Base-by-base conservation (phyloP, 2,888 invertebrate species). In the Harmothoe impar region DNA sequence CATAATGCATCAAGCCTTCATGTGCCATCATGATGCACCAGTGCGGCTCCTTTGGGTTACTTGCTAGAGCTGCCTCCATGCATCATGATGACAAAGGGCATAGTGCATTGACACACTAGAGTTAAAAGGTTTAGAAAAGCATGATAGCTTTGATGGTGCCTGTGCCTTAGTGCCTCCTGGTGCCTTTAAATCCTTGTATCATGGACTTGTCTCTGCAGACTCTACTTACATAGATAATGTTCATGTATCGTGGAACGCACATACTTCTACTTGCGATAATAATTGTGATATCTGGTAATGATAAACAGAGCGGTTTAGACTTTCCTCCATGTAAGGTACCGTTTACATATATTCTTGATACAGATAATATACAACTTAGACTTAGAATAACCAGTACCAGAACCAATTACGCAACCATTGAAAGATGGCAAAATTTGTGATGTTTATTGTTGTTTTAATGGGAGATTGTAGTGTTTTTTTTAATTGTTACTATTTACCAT, bases 391-490 rank as follows among this genome's bases (percentile, higher is more conserved):
- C 3, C 3, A 15, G 5, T 29, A 29, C 31, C 5, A 72, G 29
- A 29, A 25, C 25, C n/a, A 29, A 72, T 72, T 72, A 72, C 72
- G 72, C 72, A 72, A 72, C 72, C 72, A 72, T 72, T 72, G 31
- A 25, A 72, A 29, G 31, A 72, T 29, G 25, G 72, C 29, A 23
- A 72, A 72, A n/a, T 1, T 72, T 72, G 72, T 72, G 72, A 72
- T 72, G 72, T 72, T 72, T 72, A n/a, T n/a, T 62, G 20, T n/a
- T 62, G 23, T 62, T n/a, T 72, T 72, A 25, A 29, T 72, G 25
- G 29, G 1, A 72, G 25, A 72, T n/a, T 68, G 7, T 12, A 68
- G 72, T n/a, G 25, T 72, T n/a, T n/a, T n/a, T n/a, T 12, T 62
- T 3, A 62, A 7, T 72, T 25, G 15, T 72, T 72, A 72, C 29